A percentile compares a stretch with the other conserved stretches of the same genome.
These are phyloP conservation scores for Guaruba guarouba DNA, from an alignment of 2,113 vertebrate species.

Conservation along the genomic window DNA sequence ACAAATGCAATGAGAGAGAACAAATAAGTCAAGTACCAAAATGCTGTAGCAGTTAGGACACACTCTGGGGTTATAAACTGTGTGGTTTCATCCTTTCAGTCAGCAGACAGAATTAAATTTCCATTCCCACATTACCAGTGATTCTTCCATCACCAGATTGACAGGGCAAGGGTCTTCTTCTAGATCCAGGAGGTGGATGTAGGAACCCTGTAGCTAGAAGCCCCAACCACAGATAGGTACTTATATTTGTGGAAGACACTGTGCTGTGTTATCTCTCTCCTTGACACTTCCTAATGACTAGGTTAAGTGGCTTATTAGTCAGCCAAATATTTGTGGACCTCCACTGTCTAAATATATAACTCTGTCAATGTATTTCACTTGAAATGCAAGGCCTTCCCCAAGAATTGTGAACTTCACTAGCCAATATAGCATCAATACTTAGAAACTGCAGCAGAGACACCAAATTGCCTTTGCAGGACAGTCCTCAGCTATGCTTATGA, in stretches of 20 bases:
- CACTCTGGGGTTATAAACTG: not conserved
- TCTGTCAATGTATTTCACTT: not conserved
- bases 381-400: not conserved
- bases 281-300: not conserved
- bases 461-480: not conserved
- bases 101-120: not conserved
- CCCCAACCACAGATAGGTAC: not conserved
- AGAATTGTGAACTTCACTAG: not conserved
- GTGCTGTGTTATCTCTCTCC: rapidly evolving
- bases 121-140: not conserved
- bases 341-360: not conserved
- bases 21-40: not conserved
- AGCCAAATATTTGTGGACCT: not conserved
- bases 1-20: not conserved
- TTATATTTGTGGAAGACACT: not conserved
- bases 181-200: not conserved
- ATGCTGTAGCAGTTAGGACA: not conserved
- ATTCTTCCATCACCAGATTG: not conserved
- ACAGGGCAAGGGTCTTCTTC: not conserved
- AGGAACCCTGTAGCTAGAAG: not conserved
- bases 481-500: not conserved
- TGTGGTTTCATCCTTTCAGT: not conserved
- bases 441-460: not conserved
- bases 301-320: not conserved
- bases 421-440: not conserved